Evolutionary conservation across 2,113 vertebrate genomes (phyloP), one percentile per base, ranked within the genome.

Genomic region (Parotia lawesii): DNA sequence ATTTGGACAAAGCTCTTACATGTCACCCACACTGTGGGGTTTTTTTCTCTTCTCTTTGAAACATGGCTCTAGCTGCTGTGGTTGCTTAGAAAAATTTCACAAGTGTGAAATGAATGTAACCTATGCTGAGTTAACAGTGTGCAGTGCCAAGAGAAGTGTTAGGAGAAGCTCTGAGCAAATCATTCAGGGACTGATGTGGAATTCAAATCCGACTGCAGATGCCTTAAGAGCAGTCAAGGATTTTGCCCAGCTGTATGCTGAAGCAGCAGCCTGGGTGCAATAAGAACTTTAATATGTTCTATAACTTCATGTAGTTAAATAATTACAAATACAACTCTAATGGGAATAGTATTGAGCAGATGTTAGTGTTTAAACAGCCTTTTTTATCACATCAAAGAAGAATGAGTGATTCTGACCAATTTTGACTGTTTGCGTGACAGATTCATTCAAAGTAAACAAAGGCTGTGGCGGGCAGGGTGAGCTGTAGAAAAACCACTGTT

Each of bases 121-220:
- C 74, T 87, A 12, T 73, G 81, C 50, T 71, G 70, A 76, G 74
- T 73, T 89, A 87, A 50, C 50, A 79, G 50, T 3, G 0, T 38
- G 72, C 45, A 54, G 40, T 69, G 74, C 90, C 85, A 94, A 76
- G 58, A 76, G 48, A 85, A 69, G 87, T 73, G 74, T 85, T 85
- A 93, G 78, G 82, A 87, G 87, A 82, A 93, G 87, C 66, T 79
- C 87, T 76, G 40, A 79, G 79, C n/a, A 87, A 89, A 93, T 28
- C 66, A 82, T 69, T 65, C 66, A 85, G 74, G 18, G 70, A 87
- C 61, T 78, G 29, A 27, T 53, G 67, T 51, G 65, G 44, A 24
- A 85, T 87, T 81, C 61, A 85, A 48, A 79, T 87, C 37, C 66
- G 72, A 40, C 19, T 57, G 48, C 77, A 85, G 62, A 66, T 4